phyloP scores from a whole-genome alignment of 2,113 vertebrate species.

The Siphamia tubifer region DNA sequence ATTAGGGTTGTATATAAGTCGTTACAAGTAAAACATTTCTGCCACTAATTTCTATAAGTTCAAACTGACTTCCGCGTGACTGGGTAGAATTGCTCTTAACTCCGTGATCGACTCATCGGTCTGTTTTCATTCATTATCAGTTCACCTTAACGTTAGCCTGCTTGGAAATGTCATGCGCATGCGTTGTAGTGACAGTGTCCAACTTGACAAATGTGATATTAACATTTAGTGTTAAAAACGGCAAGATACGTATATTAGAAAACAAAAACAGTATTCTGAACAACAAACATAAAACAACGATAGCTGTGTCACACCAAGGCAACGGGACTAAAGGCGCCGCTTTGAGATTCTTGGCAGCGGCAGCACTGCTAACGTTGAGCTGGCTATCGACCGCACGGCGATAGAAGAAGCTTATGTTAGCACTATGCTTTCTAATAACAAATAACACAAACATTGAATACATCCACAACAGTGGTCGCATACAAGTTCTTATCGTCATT shows the following conservation, averaged over 20 bases:
- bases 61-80: too few relatives aligned
- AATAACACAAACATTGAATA: neutral
- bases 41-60: too few relatives aligned
- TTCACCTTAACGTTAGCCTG: neutral
- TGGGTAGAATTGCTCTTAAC: rapidly evolving
- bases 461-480: neutral
- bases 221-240: constrained; percentile 2
- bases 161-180: constrained; percentile 16
- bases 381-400: constrained; percentile 8
- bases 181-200: constrained; percentile 4
- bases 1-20: too few relatives aligned
- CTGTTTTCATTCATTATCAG: neutral
- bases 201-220: constrained; percentile 44
- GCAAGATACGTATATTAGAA: neutral
- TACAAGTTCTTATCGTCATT: rapidly evolving
- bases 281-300: neutral
- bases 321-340: neutral
- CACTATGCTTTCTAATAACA: constrained; percentile 2
- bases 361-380: constrained; percentile 17
- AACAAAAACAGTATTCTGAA: neutral
- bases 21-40: too few relatives aligned
- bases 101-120: neutral
- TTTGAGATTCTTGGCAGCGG: neutral
- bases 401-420: constrained; percentile 31
- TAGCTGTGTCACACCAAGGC: too few relatives aligned